These are phyloP conservation scores for Botrylloides violaceus DNA, from an alignment of 23 tunicate genomes.

Conservation along the genomic window DNA sequence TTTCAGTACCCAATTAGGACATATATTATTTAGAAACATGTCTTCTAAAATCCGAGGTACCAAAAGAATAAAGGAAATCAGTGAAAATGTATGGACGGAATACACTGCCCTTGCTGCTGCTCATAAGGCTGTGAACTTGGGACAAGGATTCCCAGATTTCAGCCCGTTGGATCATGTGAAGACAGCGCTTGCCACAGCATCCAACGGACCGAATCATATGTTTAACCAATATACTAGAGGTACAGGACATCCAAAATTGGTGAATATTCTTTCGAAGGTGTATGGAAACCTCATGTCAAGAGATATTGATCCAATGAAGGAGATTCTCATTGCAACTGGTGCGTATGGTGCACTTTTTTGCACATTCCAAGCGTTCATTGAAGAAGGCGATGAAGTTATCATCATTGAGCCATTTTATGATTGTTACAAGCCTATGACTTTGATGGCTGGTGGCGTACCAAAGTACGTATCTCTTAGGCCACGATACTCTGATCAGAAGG, in stretches of 20 bases:
- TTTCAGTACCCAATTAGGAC: background rate
- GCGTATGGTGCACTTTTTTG: conserved; percentile 80
- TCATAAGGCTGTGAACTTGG: conserved; percentile 85
- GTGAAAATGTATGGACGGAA: conserved; percentile 39
- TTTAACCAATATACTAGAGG: conserved; percentile 92
- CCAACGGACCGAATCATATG: conserved; percentile 31
- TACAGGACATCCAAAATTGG: conserved; percentile 75
- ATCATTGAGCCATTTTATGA: conserved; percentile 98
- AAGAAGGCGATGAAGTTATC: conserved; percentile 94
- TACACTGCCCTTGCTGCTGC: conserved; percentile 73
- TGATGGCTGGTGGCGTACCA: conserved; percentile 74
- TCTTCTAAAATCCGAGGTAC: conserved; percentile 10
- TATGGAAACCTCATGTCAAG: conserved; percentile 66
- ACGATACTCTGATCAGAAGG: conserved; percentile 3
- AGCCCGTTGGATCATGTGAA: conserved; percentile 73
- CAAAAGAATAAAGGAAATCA: conserved; percentile 3
- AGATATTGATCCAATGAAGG: conserved; percentile 51
- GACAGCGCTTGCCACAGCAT: conserved; percentile 37
- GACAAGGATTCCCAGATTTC: conserved; percentile 99
- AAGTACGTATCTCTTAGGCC: conserved; percentile 67
- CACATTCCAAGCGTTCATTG: conserved; percentile 76
- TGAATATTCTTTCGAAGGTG: conserved; percentile 44
- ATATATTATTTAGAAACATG: conserved; percentile 15
- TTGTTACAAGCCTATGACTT: conserved; percentile 96
- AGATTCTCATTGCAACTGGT: conserved; percentile 67